phyloP scores from a whole-genome alignment of 2,113 vertebrate genomes.

The Atlantisia rogersi region DNA sequence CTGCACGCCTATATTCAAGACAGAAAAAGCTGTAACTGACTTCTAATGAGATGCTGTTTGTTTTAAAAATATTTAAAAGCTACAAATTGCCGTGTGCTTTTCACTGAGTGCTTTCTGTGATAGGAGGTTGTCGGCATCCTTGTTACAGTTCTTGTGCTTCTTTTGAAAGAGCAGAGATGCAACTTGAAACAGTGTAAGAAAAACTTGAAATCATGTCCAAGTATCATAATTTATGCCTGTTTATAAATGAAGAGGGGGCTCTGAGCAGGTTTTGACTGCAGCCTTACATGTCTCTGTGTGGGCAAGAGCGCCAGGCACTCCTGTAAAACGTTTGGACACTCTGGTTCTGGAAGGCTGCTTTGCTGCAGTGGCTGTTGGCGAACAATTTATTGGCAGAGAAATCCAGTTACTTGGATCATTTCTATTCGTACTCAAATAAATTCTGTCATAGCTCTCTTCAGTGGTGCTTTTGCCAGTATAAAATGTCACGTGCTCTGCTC shows the following conservation, averaged over 20 bases:
- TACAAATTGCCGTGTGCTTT: not conserved
- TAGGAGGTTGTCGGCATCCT: not conserved
- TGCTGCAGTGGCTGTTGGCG: not conserved
- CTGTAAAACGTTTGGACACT: not conserved
- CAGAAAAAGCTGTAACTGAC: not conserved
- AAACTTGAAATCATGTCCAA: not conserved
- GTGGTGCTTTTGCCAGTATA: not conserved
- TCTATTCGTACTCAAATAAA: not conserved
- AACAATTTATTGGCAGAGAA: not conserved
- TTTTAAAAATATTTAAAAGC: not conserved
- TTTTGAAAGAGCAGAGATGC: not conserved
- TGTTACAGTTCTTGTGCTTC: not conserved
- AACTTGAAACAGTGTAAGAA: not conserved
- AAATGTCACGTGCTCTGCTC: not conserved
- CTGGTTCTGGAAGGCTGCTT: not conserved
- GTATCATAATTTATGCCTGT: no score
- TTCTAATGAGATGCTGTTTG: not conserved
- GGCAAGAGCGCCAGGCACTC: not conserved
- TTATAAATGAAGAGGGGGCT: not conserved
- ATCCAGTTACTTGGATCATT: not conserved
- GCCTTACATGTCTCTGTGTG: fast-evolving
- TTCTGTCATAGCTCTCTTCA: not conserved
- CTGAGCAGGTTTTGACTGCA: not conserved
- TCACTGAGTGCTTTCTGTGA: not conserved
- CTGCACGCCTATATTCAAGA: not conserved